A percentile compares a stretch with the other conserved stretches of the same genome.
These are phyloP conservation scores for Pogonocichla stellata DNA, from an alignment of 2,113 vertebrate genomes.

Conservation along the genomic window DNA sequence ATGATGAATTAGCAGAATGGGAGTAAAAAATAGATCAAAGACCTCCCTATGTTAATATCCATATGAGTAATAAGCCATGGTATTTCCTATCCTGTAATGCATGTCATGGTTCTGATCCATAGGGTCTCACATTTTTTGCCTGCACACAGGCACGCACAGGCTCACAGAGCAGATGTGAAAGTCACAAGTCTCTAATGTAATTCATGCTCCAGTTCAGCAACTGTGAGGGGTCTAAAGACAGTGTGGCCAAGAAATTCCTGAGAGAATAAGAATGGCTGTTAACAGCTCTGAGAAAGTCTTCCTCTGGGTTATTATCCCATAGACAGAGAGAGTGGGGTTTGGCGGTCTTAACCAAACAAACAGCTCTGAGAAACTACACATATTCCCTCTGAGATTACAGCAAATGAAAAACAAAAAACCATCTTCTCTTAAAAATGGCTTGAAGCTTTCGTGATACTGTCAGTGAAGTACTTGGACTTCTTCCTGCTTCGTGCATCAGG, in stretches of 20 bases:
- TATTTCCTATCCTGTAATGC: background rate
- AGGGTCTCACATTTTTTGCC: background rate
- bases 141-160: slow-evolving; percentile 6
- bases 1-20: background rate
- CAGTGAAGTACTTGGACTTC: background rate
- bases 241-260: slow-evolving; percentile 2
- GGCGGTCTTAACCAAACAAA: slow-evolving; percentile 43
- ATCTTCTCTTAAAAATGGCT: background rate
- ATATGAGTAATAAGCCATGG: background rate
- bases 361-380: slow-evolving; percentile 45
- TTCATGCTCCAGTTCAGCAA: slow-evolving; percentile 24
- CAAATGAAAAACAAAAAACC: background rate
- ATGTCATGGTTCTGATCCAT: background rate
- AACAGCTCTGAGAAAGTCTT: slow-evolving; percentile 65
- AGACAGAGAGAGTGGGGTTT: background rate
- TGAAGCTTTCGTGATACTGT: background rate
- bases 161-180: slow-evolving; percentile 34
- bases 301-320: slow-evolving; percentile 54
- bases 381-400: slow-evolving; percentile 42
- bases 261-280: slow-evolving; percentile 46
- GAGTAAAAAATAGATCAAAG: background rate
- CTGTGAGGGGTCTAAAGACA: background rate
- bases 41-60: background rate
- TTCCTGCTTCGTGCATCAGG: slow-evolving; percentile 8
- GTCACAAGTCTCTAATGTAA: background rate